These are phyloP conservation scores for Ondatra zibethicus DNA, from an alignment of 2,113 vertebrate genomes.

Conservation along the genomic window DNA sequence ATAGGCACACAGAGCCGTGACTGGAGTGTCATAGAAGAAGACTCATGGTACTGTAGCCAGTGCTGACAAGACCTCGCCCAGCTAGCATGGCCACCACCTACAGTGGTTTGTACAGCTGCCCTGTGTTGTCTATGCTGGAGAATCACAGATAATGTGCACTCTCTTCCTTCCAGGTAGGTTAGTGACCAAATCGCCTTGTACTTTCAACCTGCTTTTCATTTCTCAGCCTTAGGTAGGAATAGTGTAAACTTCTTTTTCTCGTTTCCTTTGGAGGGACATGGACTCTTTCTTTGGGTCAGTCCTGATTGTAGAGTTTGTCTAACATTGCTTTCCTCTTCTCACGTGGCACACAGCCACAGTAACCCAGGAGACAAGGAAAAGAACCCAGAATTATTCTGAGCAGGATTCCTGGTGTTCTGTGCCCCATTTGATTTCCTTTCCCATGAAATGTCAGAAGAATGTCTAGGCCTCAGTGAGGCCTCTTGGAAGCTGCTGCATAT, in stretches of 20 bases:
- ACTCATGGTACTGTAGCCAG: not conserved
- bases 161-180: not conserved
- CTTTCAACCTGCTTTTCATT: not conserved
- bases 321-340: not conserved
- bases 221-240: not conserved
- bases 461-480: not conserved
- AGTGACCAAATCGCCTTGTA: not conserved
- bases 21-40: not conserved
- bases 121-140: not conserved
- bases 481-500: not conserved
- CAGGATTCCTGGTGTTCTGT: not conserved
- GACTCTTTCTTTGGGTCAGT: not conserved
- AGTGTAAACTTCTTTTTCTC: conserved; percentile 27
- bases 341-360: not conserved
- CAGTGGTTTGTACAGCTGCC: not conserved
- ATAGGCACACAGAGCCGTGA: not conserved
- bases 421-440: not conserved
- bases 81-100: not conserved
- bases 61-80: not conserved
- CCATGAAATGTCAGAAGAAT: not conserved
- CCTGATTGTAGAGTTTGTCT: conserved; percentile 22
- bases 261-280: conserved; percentile 43
- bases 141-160: not conserved
- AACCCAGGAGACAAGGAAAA: not conserved
- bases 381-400: not conserved